Percentiles rank a stretch among this genome's conserved stretches.
phyloP scores from a whole-genome alignment of 2,797 vertebrate species.

The Sternarchorhynchus goeldii region DNA sequence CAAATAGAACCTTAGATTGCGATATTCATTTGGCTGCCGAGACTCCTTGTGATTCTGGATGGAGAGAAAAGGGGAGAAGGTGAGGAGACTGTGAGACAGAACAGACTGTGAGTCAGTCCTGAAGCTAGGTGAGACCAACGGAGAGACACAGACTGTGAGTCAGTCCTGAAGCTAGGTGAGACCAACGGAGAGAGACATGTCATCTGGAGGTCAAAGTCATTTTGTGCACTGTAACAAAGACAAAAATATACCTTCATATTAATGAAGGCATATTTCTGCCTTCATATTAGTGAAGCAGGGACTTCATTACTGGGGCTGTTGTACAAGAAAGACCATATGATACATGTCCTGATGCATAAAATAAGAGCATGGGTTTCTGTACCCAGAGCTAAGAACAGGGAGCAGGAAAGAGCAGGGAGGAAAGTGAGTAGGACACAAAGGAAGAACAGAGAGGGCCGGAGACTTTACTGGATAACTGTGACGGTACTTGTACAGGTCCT shows the following conservation, averaged over 20 bases:
- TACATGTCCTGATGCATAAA: constrained; percentile 9
- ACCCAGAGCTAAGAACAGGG: background rate
- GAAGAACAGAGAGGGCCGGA: background rate
- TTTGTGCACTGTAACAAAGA: background rate
- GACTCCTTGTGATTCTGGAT: constrained; percentile 91
- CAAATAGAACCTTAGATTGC: constrained; percentile 96
- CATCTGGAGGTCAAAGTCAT: background rate
- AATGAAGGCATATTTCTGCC: no score
- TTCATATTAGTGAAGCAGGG: background rate
- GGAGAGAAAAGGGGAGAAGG: constrained; percentile 45
- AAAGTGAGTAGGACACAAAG: constrained; percentile 1
- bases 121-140: background rate
- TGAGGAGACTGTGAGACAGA: constrained; percentile 5
- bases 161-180: background rate
- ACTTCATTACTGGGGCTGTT: background rate
- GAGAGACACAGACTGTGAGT: background rate
- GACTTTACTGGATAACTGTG: constrained; percentile 93
- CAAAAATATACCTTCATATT: background rate
- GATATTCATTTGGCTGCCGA: constrained; percentile 87
- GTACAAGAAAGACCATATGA: background rate
- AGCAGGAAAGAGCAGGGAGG: background rate
- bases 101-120: background rate
- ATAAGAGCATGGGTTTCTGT: background rate
- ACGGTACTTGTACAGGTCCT: constrained; percentile 97
- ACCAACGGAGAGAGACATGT: background rate